A percentile compares a stretch with the other conserved stretches of the same genome.
These are phyloP conservation scores for Callitettix versicolor DNA, from an alignment of 1,140 invertebrate genomes.

Conservation along the genomic window DNA sequence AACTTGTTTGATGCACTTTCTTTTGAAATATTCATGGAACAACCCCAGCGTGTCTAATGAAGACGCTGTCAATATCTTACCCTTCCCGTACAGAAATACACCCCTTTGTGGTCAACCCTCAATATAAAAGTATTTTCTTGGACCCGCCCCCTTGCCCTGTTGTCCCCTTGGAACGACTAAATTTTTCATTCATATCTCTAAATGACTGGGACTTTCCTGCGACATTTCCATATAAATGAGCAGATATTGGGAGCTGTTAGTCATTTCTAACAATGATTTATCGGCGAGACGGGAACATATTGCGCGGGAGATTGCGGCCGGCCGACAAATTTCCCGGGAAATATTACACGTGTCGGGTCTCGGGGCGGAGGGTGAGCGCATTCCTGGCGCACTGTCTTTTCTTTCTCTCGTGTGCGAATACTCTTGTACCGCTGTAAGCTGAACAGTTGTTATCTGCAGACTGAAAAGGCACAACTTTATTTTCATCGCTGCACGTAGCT, in stretches of 20 bases:
- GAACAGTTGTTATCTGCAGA: too few species aligned
- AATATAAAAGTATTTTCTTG: neutral
- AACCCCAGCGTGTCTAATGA: too few species aligned
- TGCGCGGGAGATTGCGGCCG: neutral
- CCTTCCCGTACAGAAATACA: too few species aligned
- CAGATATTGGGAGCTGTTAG: constrained; percentile 15
- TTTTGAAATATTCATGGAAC: too few species aligned
- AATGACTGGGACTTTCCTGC: constrained; percentile 18
- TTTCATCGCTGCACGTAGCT: too few species aligned
- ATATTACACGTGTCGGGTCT: neutral
- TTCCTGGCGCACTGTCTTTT: neutral
- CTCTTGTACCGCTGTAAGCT: too few species aligned
- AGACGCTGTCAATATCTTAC: too few species aligned
- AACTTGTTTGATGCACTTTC: too few species aligned
- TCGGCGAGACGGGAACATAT: constrained; percentile 3
- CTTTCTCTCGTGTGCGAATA: neutral
- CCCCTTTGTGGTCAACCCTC: neutral
- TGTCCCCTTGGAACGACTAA: constrained; percentile 2
- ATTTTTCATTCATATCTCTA: constrained; percentile 21
- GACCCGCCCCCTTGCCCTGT: neutral
- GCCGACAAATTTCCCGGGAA: too few species aligned
- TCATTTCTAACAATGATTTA: constrained; percentile 13
- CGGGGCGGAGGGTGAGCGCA: neutral
- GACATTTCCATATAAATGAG: constrained; percentile 24
- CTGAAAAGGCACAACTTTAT: too few species aligned